These are phyloP conservation scores for Drosophila serrata DNA, from an alignment of 1,140 invertebrate genomes.

Conservation along the genomic window DNA sequence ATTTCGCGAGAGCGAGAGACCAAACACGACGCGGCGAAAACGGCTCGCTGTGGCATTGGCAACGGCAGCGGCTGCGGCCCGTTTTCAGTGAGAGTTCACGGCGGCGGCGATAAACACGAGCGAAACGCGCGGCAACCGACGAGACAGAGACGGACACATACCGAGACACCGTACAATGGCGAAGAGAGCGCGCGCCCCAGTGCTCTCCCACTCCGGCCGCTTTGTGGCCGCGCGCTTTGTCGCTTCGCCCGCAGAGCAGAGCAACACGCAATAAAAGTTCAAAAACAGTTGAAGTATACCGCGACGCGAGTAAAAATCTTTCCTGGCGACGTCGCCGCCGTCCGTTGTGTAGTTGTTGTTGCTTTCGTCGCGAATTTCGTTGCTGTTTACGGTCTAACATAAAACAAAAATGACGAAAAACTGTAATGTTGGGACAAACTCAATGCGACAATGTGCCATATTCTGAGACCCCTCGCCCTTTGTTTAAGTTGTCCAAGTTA, in stretches of 20 bases:
- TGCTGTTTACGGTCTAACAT: constrained; percentile 20
- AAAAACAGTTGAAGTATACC: constrained; percentile 83
- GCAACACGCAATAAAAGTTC: constrained; percentile 82
- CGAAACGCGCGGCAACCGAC: constrained; percentile 47
- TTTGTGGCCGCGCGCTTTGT: constrained; percentile 69
- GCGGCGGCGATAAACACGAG: constrained; percentile 51
- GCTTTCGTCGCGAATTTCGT: constrained; percentile 66
- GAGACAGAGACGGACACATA: constrained; percentile 33
- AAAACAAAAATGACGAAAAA: constrained; percentile 4
- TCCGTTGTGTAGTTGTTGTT: constrained; percentile 59
- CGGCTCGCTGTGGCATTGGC: constrained; percentile 59
- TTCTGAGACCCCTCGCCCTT: not conserved
- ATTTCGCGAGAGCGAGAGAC: constrained; percentile 27
- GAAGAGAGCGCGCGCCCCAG: constrained; percentile 44
- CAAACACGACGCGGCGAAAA: constrained; percentile 34
- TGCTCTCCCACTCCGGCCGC: constrained; percentile 25
- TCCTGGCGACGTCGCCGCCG: constrained; percentile 70
- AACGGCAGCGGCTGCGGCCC: constrained; percentile 27
- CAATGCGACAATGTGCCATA: constrained; percentile 18
- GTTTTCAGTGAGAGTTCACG: constrained; percentile 56
- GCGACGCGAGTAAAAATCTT: constrained; percentile 83
- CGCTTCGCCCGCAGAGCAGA: constrained; percentile 64
- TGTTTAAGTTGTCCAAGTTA: constrained; percentile 32
- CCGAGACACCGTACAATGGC: constrained; percentile 10
- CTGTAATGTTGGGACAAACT: not conserved